Evolutionary conservation across 1,140 invertebrate species (phyloP), one percentile per base, ranked within the genome.

Genomic region (Drosophila seguyi): DNA sequence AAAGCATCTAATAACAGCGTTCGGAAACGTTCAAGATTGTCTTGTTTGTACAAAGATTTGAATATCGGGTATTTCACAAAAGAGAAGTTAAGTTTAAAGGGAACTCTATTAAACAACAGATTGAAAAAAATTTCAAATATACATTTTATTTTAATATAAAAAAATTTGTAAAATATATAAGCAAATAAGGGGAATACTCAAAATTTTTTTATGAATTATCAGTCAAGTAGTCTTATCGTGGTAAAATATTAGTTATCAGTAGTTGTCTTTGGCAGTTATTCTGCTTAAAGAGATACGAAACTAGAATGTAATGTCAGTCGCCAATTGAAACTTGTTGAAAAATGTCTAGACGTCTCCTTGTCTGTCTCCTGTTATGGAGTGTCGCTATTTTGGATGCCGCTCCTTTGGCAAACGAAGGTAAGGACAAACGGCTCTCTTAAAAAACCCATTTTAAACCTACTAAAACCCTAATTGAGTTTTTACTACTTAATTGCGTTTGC

Each of bases 371-470:
- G 13, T 38, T 48, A 4, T 34, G 57, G 44, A 62, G 14, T 62
- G 34, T 27, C 3, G 14, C 34, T 11, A 4, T 22, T 22, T 20
- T 6, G 3, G 13, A 48, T 10, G 31, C 53, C 0, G 47, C n/a
- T 16, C 58, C 75, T 16, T 39, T 72, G 27, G 27, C 10, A 29
- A 38, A 11, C 11, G 31, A 39, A 47, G 50, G 56, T 65, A 47
- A 38, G 36, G 8, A 1, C 14, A 10, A 6, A 6, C 5, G 20
- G 4, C 3, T 20, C 41, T 14, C 11, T 18, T 31, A 27, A 1
- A 6, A 50, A 2, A 50, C n/a, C 25, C 4, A 6, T n/a, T 29
- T 50, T 13, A 41, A n/a, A 1, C 6, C 0, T n/a, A 39, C 38
- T n/a, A 39, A n/a, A 39, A 41, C 8, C 7, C 39, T n/a, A 7